Evolutionary conservation across 1,140 invertebrate genomes (phyloP).

Genomic region (Orchesella cincta): DNA sequence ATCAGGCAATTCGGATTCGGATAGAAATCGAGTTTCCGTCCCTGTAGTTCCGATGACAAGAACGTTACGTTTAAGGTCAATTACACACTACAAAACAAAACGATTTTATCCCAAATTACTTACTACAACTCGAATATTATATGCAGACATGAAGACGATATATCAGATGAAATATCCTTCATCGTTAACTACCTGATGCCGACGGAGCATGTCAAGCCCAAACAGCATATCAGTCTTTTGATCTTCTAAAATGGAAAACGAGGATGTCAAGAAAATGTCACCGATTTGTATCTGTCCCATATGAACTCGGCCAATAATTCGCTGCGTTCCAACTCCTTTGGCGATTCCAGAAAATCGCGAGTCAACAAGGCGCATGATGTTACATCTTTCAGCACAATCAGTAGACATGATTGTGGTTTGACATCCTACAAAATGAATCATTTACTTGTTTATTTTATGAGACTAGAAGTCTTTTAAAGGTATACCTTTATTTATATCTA

Average conservation of each 20-base stretch:
- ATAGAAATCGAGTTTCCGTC: slow-evolving; percentile 85
- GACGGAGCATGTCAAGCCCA: slow-evolving; percentile 94
- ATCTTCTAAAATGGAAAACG: slow-evolving; percentile 95
- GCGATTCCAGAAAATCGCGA: slow-evolving; percentile 91
- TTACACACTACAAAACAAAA: slow-evolving; percentile 81
- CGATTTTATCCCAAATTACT: slow-evolving; percentile 34
- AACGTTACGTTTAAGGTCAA: slow-evolving; percentile 87
- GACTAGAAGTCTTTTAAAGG: neutral
- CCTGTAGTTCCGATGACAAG: slow-evolving; percentile 93
- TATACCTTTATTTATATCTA: slow-evolving; percentile 39
- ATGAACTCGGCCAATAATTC: slow-evolving; percentile 93
- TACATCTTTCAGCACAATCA: slow-evolving; percentile 87
- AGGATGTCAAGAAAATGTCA: slow-evolving; percentile 88
- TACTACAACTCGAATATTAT: neutral
- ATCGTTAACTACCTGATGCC: slow-evolving; percentile 73
- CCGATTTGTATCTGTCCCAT: slow-evolving; percentile 97
- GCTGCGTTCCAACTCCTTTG: slow-evolving; percentile 91
- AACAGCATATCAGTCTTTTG: slow-evolving; percentile 98
- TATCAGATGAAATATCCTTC: neutral
- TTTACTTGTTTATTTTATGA: neutral
- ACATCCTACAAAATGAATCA: slow-evolving; percentile 64
- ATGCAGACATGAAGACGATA: neutral
- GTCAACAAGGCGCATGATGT: slow-evolving; percentile 94
- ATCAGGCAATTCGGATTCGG: slow-evolving; percentile 81
- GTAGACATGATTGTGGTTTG: slow-evolving; percentile 94